These are phyloP conservation scores for Mesoclemmys tuberculata DNA, from an alignment of 2,113 vertebrate species.

Conservation along the genomic window DNA sequence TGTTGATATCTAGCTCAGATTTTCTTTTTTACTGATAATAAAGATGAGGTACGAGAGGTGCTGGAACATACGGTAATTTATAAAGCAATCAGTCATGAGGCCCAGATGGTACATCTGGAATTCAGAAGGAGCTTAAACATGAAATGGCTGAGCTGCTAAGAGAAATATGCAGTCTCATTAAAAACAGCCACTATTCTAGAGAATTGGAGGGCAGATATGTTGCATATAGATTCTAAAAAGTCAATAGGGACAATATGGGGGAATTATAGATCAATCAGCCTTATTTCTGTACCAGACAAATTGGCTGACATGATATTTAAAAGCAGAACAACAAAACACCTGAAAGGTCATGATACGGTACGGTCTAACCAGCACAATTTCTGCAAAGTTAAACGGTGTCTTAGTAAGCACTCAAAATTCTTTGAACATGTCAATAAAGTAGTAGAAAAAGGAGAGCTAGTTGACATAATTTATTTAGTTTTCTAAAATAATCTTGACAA, in stretches of 20 bases:
- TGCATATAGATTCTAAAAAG: not conserved
- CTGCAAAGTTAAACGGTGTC: not conserved
- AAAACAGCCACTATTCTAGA: not conserved
- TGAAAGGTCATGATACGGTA: not conserved
- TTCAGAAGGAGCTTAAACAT: not conserved
- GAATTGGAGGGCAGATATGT: not conserved
- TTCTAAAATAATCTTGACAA: not conserved
- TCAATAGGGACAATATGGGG: not conserved
- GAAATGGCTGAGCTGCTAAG: not conserved
- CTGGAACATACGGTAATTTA: not conserved
- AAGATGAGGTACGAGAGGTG: not conserved
- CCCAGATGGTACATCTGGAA: not conserved
- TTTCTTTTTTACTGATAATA: slow-evolving; percentile 8
- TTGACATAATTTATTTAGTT: not conserved
- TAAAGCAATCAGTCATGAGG: not conserved
- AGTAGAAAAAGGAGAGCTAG: not conserved
- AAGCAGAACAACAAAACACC: not conserved
- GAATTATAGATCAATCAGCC: not conserved
- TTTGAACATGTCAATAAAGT: not conserved
- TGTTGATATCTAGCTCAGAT: not conserved
- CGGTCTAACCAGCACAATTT: not conserved
- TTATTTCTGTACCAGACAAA: not conserved
- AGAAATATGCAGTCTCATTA: not conserved
- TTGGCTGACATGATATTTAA: not conserved
- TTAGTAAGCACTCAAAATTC: not conserved